Conservation (phyloP, 2,888 invertebrate genomes). For the Cerastis leucographa region DNA sequence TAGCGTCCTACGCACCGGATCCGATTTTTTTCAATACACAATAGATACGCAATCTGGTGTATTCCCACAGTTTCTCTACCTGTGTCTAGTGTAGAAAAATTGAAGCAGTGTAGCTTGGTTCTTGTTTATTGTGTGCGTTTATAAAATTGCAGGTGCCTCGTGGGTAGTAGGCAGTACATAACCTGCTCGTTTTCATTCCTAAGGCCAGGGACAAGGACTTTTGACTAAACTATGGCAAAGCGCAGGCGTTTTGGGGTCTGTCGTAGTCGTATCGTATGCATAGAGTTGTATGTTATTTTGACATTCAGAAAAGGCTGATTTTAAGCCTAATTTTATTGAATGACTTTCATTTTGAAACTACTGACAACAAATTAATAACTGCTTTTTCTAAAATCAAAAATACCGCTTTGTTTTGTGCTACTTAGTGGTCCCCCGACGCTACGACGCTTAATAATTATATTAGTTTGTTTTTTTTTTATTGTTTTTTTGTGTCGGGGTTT, state of each 20-base stretch:
- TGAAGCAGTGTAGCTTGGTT: conserved; percentile 25
- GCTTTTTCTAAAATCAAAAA: background rate
- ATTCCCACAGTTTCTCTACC: conserved; percentile 83
- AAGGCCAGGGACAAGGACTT: background rate
- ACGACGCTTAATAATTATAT: no score
- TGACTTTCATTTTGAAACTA: background rate
- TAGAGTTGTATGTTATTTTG: background rate
- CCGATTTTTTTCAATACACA: conserved; percentile 54
- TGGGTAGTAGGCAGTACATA: conserved; percentile 10
- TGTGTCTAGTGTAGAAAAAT: conserved; percentile 52
- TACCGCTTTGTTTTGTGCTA: no score
- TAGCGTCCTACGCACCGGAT: conserved; percentile 44
- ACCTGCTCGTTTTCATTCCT: conserved; percentile 22
- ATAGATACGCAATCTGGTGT: conserved; percentile 40
- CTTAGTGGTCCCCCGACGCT: no score
- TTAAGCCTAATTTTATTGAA: background rate
- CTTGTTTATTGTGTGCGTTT: conserved; percentile 4
- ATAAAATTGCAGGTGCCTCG: conserved; percentile 40
- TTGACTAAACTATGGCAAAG: background rate
- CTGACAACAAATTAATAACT: background rate
- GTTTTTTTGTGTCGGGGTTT: no score
- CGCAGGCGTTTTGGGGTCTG: background rate
- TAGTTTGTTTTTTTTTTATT: no score
- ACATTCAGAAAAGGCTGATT: background rate
- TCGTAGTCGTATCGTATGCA: no score